Percentiles rank a stretch among this genome's conserved stretches.
Conservation (phyloP, 2,113 vertebrate genomes). For the Accipiter virgatus region DNA sequence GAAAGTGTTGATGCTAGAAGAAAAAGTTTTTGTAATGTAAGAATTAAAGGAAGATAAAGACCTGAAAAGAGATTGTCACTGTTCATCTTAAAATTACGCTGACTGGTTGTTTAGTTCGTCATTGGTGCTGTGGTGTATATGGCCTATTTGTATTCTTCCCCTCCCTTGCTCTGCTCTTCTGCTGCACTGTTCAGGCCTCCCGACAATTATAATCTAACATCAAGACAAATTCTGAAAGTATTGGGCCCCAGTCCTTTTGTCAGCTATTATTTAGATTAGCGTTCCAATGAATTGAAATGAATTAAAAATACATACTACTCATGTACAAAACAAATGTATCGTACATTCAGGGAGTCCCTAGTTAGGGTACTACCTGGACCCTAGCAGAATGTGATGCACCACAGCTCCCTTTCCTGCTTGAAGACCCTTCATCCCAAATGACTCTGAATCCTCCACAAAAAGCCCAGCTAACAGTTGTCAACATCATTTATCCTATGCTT, state of each 20-base stretch:
- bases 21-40: background rate
- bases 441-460: background rate
- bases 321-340: accelerated
- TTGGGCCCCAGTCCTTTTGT: background rate
- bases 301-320: background rate
- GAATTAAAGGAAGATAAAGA: background rate
- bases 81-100: background rate
- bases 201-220: background rate
- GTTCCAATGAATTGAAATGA: background rate
- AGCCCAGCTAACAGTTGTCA: background rate
- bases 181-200: background rate
- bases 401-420: background rate
- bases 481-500: background rate
- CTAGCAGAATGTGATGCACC: background rate
- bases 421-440: background rate
- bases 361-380: background rate
- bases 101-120: background rate
- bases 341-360: background rate
- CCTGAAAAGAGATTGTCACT: background rate
- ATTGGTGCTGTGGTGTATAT: background rate
- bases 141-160: background rate
- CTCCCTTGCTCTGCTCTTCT: background rate
- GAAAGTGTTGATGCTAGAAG: background rate
- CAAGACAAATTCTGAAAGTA: background rate
- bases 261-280: background rate